phyloP scores from a whole-genome alignment of 2,888 invertebrate genomes.

The Agrenia bidenticulata region DNA sequence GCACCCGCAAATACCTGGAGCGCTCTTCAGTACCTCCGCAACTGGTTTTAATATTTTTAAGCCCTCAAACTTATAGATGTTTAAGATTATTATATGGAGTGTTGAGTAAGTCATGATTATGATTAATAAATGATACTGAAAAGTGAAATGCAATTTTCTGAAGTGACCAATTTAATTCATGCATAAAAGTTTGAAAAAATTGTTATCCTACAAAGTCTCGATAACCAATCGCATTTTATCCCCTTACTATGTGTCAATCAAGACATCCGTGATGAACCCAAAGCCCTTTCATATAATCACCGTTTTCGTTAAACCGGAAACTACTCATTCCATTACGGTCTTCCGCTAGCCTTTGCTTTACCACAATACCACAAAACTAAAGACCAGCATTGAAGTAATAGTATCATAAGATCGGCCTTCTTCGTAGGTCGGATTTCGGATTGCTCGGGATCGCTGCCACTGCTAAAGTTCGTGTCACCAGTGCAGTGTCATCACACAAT shows the following conservation, averaged over 20 bases:
- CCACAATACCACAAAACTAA: constrained; percentile 24
- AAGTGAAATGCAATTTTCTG: no score
- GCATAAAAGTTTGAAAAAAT: no score
- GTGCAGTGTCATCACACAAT: no score
- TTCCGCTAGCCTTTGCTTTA: constrained; percentile 30
- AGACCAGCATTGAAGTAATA: constrained; percentile 37
- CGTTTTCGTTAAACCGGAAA: constrained; percentile 30
- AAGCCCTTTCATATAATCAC: constrained; percentile 34
- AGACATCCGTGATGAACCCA: constrained; percentile 27
- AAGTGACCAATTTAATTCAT: no score
- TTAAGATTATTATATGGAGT: no score
- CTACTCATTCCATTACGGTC: constrained; percentile 28
- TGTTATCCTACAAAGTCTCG: constrained; percentile 11
- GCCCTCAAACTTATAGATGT: constrained; percentile 87
- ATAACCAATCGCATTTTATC: constrained; percentile 21
- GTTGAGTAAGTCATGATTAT: no score
- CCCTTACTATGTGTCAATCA: constrained; percentile 36
- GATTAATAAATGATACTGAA: no score
- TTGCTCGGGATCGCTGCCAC: constrained; percentile 30
- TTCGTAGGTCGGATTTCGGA: constrained; percentile 26
- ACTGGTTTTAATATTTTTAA: constrained; percentile 96
- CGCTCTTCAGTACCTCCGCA: constrained; percentile 88
- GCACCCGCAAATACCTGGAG: constrained; percentile 94
- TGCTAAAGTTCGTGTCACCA: constrained; percentile 34
- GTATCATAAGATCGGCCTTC: constrained; percentile 35